phyloP scores from a whole-genome alignment of 2,113 vertebrate species.

The Dicentrarchus labrax region DNA sequence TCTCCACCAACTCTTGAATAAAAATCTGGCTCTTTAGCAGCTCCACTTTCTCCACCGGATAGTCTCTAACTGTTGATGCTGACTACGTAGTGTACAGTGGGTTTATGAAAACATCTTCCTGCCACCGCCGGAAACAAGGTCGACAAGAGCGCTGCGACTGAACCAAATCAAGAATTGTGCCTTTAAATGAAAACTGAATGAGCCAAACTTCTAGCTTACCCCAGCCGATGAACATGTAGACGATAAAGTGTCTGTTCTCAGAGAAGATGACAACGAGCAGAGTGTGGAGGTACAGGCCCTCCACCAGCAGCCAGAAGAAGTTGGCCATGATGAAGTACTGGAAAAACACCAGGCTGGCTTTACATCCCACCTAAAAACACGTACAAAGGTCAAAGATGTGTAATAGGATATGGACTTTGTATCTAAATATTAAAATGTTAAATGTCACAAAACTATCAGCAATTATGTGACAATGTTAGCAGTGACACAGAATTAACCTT shows the following conservation, averaged over 20 bases:
- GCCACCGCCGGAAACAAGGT: neutral
- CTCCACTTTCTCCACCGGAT: too few species aligned
- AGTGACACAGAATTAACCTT: neutral
- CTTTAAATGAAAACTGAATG: neutral
- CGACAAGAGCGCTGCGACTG: neutral
- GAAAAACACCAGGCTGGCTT: conserved; percentile 90
- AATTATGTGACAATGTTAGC: neutral
- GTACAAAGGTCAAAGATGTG: neutral
- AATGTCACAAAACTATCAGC: neutral
- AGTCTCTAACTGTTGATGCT: neutral
- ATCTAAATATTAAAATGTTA: neutral
- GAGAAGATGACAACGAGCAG: conserved; percentile 90
- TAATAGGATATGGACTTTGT: neutral
- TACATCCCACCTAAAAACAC: conserved; percentile 90
- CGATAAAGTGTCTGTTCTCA: conserved; percentile 84
- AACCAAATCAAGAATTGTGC: neutral
- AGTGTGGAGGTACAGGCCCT: conserved; percentile 93
- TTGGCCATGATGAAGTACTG: conserved; percentile 95
- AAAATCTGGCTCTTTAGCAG: neutral
- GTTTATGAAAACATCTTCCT: neutral
- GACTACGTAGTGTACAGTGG: neutral
- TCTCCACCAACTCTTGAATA: neutral
- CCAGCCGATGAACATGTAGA: conserved; percentile 94
- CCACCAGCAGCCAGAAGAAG: conserved; percentile 95
- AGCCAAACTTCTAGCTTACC: conserved; percentile 78